Percentiles rank a stretch among this genome's conserved stretches.
phyloP scores from a whole-genome alignment of 2,113 vertebrate species.

The Paratilapia polleni region DNA sequence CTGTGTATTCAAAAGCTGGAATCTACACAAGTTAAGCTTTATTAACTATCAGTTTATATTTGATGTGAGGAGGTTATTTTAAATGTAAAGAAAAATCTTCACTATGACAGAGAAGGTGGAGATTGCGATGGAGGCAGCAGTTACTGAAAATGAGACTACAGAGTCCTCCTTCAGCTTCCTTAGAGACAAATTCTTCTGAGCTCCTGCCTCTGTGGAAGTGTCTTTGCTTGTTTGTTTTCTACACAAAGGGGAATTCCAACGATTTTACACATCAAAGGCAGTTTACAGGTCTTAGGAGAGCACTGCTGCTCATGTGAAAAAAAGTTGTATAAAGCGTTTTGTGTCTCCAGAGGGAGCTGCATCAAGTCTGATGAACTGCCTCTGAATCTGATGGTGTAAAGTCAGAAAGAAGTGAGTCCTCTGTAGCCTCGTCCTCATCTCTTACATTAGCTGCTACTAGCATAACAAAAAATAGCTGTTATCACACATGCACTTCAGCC shows the following conservation, averaged over 20 bases:
- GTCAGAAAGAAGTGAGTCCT: background rate
- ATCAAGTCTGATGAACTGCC: background rate
- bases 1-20: background rate
- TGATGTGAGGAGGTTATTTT: fast-evolving
- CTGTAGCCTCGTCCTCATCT: background rate
- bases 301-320: background rate
- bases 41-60: background rate
- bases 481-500: fast-evolving
- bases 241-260: constrained; percentile 5
- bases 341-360: background rate
- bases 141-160: background rate
- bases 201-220: background rate
- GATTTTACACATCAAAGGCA: background rate
- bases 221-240: background rate
- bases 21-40: background rate
- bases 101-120: background rate
- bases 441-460: background rate
- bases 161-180: background rate
- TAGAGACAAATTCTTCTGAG: background rate
- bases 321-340: background rate
- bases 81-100: background rate
- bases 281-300: background rate
- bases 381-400: background rate
- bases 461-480: background rate
- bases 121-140: background rate